These are phyloP conservation scores for Mayetiola destructor DNA, from an alignment of 2,888 invertebrate genomes.

Conservation along the genomic window DNA sequence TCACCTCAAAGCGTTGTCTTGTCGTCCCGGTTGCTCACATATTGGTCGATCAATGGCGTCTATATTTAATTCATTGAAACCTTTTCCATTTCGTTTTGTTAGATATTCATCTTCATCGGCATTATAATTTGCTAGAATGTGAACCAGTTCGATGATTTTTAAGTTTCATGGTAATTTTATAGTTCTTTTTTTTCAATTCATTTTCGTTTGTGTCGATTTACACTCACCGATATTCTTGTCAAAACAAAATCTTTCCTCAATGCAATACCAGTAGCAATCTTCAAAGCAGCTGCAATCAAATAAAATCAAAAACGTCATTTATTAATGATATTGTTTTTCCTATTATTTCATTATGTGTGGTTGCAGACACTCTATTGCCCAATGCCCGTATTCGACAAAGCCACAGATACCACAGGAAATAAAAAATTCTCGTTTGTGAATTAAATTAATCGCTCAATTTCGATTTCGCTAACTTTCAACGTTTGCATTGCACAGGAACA, in stretches of 20 bases:
- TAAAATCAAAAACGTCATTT: conserved; percentile 16
- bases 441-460: too few relatives aligned
- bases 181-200: background rate
- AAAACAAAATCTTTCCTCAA: conserved; percentile 57
- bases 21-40: conserved; percentile 27
- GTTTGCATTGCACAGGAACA: too few relatives aligned
- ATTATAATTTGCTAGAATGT: conserved; percentile 32
- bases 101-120: conserved; percentile 35
- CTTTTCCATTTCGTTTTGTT: conserved; percentile 21
- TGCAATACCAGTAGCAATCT: conserved; percentile 56
- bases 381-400: too few relatives aligned
- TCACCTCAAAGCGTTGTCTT: background rate
- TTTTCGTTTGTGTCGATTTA: background rate
- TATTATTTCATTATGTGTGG: background rate
- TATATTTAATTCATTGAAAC: conserved; percentile 22
- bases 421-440: too few relatives aligned
- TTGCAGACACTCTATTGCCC: too few relatives aligned
- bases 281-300: conserved; percentile 46
- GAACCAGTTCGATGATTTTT: background rate
- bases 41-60: conserved; percentile 31
- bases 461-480: too few relatives aligned
- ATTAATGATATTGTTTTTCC: background rate
- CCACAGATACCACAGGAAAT: too few relatives aligned
- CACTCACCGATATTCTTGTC: conserved; percentile 49
- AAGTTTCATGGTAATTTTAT: background rate